Base-by-base conservation (phyloP, 2,888 invertebrate species). In the Caenorhabditis sinica region DNA sequence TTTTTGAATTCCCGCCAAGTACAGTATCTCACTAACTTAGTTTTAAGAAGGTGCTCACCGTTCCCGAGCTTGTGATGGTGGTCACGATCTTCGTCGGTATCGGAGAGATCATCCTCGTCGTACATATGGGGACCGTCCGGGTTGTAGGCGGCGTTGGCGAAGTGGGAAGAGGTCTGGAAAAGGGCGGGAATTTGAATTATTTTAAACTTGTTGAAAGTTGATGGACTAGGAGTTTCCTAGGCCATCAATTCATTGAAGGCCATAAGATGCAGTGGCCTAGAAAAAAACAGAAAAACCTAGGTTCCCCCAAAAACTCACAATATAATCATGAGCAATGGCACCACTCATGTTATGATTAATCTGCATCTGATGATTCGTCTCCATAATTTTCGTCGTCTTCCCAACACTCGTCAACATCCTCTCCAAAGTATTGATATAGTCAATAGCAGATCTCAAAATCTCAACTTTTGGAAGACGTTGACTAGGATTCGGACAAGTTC, bases 401-500 rank as follows among this genome's bases (percentile, higher is more conserved):
- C 91, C 93, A 9, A 82, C 77, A 28, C 75, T 79, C 17, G 73
- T 74, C 68, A 94, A 90, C 91, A 94, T 91, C 43, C 93, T 93
- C 89, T 94, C 94, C 86, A 94, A 90, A 83, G 93, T 93, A 86
- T 97, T 98, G 89, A 98, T 98, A 93, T 98, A 98, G 91, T 98
- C 98, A 92, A 99, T 99, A 53, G 98, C 98, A 90, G 97, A 97
- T 85, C 98, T 94, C 49, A 99, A 94, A 88, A 99, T 98, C 94
- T 99, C 98, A 86, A 99, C 96, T 94, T 99, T 99, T 1, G 98
- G 98, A 90, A 99, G 94, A 74, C 98, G 94, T 91, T 98, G 98
- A 92, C 96, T 97, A 0, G 98, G 98, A 94, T 97, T 97, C 79
- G 96, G 96, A 91, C 97, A 96, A 0, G 98, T 97, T 75, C 98